A percentile compares a stretch with the other conserved stretches of the same genome.
These are phyloP conservation scores for Sympetrum striolatum DNA, from an alignment of 2,888 invertebrate species.

Conservation along the genomic window DNA sequence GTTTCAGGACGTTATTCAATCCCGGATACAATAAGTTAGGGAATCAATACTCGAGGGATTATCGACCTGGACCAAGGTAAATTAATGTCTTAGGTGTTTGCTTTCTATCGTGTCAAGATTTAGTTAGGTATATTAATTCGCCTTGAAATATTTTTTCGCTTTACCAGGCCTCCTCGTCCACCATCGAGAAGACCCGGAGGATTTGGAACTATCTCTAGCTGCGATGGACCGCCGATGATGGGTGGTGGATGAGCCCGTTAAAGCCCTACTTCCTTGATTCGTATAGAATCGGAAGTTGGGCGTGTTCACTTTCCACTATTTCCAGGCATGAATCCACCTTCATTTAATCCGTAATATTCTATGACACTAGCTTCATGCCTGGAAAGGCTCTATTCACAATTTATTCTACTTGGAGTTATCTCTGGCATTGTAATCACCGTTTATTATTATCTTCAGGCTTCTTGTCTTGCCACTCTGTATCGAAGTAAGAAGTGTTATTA, in stretches of 20 bases:
- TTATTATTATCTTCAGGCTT: background rate
- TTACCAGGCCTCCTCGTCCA: conserved; percentile 46
- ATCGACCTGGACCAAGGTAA: conserved; percentile 47
- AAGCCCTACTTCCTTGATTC: background rate
- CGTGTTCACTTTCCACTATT: background rate
- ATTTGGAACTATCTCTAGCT: conserved; percentile 39
- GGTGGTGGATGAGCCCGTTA: conserved; percentile 46
- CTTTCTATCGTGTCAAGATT: background rate
- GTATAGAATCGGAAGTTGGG: background rate
- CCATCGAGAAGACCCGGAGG: conserved; percentile 46
- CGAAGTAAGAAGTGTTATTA: no score
- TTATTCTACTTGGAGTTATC: background rate
- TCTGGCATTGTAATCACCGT: background rate
- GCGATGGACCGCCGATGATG: conserved; percentile 36
- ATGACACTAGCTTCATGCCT: background rate
- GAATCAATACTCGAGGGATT: conserved; percentile 46
- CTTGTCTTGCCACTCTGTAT: background rate
- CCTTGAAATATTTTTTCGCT: background rate
- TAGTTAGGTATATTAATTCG: background rate
- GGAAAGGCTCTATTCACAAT: background rate
- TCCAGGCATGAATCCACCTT: background rate
- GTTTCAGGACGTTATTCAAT: conserved; percentile 46
- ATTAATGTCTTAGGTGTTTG: background rate
- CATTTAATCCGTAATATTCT: background rate
- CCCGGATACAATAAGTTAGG: conserved; percentile 46